Percentiles rank a stretch among this genome's conserved stretches.
phyloP scores from a whole-genome alignment of 2,797 vertebrate species.

The Pteropus rufus region DNA sequence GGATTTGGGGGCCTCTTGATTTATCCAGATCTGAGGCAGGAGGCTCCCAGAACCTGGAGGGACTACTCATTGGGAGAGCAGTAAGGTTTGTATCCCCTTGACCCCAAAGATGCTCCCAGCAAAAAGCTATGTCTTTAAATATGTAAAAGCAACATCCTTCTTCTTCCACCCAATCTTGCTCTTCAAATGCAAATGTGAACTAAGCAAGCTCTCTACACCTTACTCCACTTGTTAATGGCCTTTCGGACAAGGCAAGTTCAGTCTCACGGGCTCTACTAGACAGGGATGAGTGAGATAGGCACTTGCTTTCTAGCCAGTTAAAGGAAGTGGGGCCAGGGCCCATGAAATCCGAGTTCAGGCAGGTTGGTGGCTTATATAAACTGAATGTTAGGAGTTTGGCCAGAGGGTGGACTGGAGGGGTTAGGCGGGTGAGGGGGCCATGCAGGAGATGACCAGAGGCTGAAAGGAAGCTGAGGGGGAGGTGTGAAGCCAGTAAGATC shows the following conservation, averaged over 20 bases:
- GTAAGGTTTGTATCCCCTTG: rapidly evolving
- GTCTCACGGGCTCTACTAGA: not conserved
- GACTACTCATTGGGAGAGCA: not conserved
- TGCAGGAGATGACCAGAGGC: not conserved
- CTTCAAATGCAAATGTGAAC: not conserved
- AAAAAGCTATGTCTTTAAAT: not conserved
- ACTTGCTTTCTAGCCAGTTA: not conserved
- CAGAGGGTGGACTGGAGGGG: not conserved
- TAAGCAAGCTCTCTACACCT: not conserved
- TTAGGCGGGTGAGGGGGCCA: not conserved
- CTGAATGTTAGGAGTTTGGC: not conserved
- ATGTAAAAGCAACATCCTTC: not conserved
- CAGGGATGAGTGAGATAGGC: not conserved
- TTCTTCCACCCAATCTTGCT: not conserved
- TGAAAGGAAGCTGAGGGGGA: not conserved
- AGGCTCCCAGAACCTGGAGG: not conserved
- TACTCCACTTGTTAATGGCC: not conserved
- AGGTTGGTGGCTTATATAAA: not conserved
- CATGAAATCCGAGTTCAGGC: not conserved
- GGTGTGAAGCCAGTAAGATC: not conserved
- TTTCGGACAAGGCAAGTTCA: not conserved
- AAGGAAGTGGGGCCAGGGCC: not conserved
- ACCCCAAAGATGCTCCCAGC: not conserved
- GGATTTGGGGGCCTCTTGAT: not conserved
- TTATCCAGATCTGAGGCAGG: not conserved